Conservation (phyloP, 2,113 vertebrate species). For the Dipodomys stephensi region DNA sequence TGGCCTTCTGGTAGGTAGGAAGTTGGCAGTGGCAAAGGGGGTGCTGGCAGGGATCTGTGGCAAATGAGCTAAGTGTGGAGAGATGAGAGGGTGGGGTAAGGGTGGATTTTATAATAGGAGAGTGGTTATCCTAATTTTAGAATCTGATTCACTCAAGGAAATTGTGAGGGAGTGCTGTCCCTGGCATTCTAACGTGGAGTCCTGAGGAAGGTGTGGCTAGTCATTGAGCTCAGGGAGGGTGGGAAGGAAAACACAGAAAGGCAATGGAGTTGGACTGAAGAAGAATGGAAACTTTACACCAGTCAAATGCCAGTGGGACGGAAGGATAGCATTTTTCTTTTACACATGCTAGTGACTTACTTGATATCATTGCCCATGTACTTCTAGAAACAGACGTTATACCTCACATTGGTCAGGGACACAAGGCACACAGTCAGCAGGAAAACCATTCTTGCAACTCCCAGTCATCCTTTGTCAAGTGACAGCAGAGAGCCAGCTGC, state of each 20-base stretch:
- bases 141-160: conserved; percentile 69
- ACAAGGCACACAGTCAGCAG: neutral
- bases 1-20: neutral
- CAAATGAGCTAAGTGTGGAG: neutral
- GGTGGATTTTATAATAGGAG: conserved; percentile 33
- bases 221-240: neutral
- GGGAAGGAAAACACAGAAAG: neutral
- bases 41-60: neutral
- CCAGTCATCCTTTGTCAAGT: neutral
- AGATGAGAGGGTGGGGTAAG: neutral
- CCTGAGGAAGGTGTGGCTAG: conserved; percentile 60
- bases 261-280: neutral
- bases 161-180: conserved; percentile 43
- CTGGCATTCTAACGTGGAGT: conserved; percentile 60
- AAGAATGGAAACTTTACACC: neutral
- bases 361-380: neutral
- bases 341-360: conserved; percentile 3
- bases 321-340: conserved; percentile 19
- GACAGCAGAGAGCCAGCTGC: neutral
- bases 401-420: neutral
- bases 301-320: neutral
- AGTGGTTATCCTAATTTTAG: conserved; percentile 69
- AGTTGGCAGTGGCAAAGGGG: neutral
- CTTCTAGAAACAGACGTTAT: neutral
- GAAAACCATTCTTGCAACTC: neutral